Conservation (phyloP, 2,797 vertebrate genomes). For the Cuniculus paca region DNA sequence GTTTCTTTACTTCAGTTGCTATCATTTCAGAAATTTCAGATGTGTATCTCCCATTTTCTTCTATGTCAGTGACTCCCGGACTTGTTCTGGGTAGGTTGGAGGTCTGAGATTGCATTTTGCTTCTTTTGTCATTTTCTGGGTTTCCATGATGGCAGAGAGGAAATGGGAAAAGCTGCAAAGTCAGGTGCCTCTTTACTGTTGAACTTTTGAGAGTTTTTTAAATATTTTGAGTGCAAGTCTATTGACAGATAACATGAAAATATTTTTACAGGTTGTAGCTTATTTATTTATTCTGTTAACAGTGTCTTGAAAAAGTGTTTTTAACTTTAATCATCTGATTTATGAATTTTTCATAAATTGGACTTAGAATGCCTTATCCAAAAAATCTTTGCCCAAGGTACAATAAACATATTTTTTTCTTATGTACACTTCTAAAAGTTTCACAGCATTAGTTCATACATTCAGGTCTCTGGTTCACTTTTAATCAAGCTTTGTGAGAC, state of each 20-base stretch:
- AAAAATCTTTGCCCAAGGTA: background rate
- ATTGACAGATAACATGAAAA: background rate
- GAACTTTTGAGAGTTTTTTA: conserved; percentile 9
- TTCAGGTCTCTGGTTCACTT: background rate
- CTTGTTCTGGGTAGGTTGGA: too few species aligned
- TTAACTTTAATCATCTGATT: background rate
- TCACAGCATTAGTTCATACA: background rate
- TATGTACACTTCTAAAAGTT: background rate
- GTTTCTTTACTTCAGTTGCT: too few species aligned
- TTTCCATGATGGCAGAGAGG: too few species aligned
- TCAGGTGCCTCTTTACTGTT: background rate
- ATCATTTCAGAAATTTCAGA: too few species aligned
- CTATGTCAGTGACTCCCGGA: too few species aligned
- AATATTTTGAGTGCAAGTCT: background rate
- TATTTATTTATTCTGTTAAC: background rate
- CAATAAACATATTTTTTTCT: background rate
- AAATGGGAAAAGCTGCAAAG: too few species aligned
- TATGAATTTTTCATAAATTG: background rate
- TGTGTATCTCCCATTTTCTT: too few species aligned
- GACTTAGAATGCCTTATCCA: background rate
- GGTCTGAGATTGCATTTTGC: too few species aligned
- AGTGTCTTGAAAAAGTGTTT: background rate
- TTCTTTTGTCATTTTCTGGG: too few species aligned
- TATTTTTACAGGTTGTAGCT: background rate
- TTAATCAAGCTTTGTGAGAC: background rate